phyloP scores from a whole-genome alignment of 2,113 vertebrate species.

The Semnornis frantzii region DNA sequence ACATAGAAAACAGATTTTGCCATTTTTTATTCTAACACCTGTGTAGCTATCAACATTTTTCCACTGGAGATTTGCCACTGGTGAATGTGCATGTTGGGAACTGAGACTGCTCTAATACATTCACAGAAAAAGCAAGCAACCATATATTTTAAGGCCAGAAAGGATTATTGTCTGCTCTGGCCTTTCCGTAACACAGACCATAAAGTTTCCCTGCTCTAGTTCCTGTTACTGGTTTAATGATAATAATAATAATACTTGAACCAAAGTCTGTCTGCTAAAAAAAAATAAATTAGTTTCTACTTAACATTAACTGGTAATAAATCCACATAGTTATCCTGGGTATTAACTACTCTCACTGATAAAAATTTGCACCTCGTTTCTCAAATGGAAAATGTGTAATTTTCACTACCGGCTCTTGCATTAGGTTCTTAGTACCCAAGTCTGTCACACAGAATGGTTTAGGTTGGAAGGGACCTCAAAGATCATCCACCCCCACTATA shows the following conservation, averaged over 20 bases:
- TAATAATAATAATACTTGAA: not conserved
- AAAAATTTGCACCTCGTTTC: not conserved
- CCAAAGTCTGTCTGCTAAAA: not conserved
- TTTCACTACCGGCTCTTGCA: not conserved
- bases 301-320: not conserved
- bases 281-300: not conserved
- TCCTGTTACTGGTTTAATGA: not conserved
- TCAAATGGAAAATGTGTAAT: not conserved
- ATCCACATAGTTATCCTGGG: not conserved
- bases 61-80: constrained; percentile 23
- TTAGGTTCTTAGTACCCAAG: not conserved
- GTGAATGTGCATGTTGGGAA: not conserved
- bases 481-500: no score
- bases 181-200: not conserved
- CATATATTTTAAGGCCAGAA: not conserved
- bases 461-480: no score
- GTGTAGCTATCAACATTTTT: constrained; percentile 40
- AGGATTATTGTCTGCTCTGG: not conserved
- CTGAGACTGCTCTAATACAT: not conserved
- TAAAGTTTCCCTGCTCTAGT: not conserved
- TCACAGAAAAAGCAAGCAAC: not conserved
- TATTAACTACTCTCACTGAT: not conserved
- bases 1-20: constrained; percentile 60
- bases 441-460: not conserved
- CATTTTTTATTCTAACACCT: constrained; percentile 54